Evolutionary conservation across 2,797 vertebrate genomes (phyloP), one percentile per base, ranked within the genome.

Genomic region (Lepilemur septentrionalis): DNA sequence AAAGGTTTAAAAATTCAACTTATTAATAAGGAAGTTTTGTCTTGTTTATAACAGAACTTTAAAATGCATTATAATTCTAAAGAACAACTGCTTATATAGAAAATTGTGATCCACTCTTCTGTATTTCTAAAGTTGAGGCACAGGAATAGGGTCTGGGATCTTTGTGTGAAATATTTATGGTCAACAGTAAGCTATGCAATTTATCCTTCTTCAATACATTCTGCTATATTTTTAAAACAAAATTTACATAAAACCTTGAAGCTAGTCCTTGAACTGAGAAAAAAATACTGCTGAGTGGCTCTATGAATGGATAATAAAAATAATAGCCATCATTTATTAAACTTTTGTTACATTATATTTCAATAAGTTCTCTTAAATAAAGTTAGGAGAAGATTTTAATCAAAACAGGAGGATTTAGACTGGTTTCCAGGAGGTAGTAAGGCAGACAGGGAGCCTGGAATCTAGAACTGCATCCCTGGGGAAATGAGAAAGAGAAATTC

Each of bases 291-390:
- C 89, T 87, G 17, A 91, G 69, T 89, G 80, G 32, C 28, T 96
- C 23, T 78, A 89, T 83, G 63, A 91, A 93, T 92, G 59, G n/a
- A 80, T 81, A 96, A 89, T 93, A 89, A 91, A 97, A 94, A 72
- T 81, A 83, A 94, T 63, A 96, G 15, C 70, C 25, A 69, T 93
- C 65, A 95, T 93, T 96, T 95, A 89, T 97, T 97, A 96, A 93
- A 67, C 8, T 94, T 93, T 70, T n/a, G 46, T 83, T 38, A 93
- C 50, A 86, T 81, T 43, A 76, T 7, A 90, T 78, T 94, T 94
- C 72, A 90, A 72, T 95, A 67, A 94, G 25, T 55, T 81, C 70
- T 59, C 59, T 92, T 87, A 93, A 94, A 80, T 84, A 59, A 94
- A 87, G 41, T 90, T 83, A 12, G 52, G 13, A 76, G 41, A 72